These are phyloP conservation scores for Carcina quercana DNA, from an alignment of 2,888 invertebrate genomes.

Conservation along the genomic window DNA sequence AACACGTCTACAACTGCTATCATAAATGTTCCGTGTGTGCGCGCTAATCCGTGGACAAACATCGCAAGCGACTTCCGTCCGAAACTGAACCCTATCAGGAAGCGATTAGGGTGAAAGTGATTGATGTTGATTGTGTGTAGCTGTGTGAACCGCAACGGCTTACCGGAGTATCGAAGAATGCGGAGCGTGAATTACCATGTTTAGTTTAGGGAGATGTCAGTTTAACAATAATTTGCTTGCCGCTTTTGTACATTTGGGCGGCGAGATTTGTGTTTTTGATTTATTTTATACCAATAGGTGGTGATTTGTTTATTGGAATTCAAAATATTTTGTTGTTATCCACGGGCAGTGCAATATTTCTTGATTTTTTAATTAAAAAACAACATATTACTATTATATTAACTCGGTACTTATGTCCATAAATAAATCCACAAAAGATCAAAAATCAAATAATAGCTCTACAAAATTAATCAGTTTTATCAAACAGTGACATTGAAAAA, in stretches of 20 bases:
- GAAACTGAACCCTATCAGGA: conserved; percentile 22
- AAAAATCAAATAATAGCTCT: no score
- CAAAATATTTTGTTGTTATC: no score
- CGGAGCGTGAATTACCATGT: conserved; percentile 69
- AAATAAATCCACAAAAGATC: no score
- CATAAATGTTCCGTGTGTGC: conserved; percentile 55
- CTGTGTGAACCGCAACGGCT: conserved; percentile 54
- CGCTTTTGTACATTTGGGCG: neutral
- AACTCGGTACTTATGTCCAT: no score
- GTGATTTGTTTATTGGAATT: no score
- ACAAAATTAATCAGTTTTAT: no score
- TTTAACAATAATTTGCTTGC: conserved; percentile 50
- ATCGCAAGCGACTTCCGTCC: conserved; percentile 19
- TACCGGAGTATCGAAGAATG: conserved; percentile 68
- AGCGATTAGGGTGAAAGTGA: conserved; percentile 23
- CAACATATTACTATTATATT: no score
- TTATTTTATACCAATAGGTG: no score
- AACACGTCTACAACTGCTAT: conserved; percentile 57
- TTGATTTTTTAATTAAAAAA: no score
- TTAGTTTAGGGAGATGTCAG: conserved; percentile 61
- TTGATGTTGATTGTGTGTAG: conserved; percentile 32
- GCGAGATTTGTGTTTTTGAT: neutral
- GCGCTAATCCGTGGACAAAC: conserved; percentile 24
- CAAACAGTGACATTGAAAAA: no score
- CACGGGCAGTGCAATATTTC: no score